phyloP scores from a whole-genome alignment of 2,888 invertebrate species.

The Zaprionus lineosus region DNA sequence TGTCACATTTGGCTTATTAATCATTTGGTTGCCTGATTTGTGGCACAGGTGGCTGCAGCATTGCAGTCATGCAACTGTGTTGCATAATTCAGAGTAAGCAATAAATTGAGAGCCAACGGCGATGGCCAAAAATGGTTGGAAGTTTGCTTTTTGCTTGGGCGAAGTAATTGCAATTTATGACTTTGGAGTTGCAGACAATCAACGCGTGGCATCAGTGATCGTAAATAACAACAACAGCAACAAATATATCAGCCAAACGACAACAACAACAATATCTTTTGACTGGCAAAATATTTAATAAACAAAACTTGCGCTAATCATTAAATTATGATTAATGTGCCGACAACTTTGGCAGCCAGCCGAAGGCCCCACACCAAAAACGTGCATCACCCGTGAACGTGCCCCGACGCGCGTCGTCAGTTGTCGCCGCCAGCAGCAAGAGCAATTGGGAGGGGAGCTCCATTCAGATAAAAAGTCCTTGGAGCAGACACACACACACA shows the following conservation, averaged over 20 bases:
- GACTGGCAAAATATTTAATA: conserved; percentile 54
- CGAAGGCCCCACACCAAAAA: conserved; percentile 38
- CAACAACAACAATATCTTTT: background rate
- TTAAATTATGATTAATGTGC: conserved; percentile 78
- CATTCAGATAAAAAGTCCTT: too few relatives aligned
- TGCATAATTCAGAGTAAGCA: background rate
- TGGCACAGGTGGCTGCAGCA: background rate
- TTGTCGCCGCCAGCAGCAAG: conserved; percentile 2
- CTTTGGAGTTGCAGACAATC: conserved; percentile 25
- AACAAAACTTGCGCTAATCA: conserved; percentile 77
- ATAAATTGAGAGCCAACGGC: conserved; percentile 30
- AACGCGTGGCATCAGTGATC: conserved; percentile 47
- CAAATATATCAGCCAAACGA: background rate
- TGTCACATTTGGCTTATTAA: background rate
- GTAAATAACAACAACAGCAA: conserved; percentile 44
- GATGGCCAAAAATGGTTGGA: conserved; percentile 34
- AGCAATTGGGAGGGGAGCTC: background rate
- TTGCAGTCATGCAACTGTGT: background rate
- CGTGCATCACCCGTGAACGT: conserved; percentile 32
- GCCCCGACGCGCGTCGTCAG: conserved; percentile 27
- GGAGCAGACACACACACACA: conserved; percentile 3
- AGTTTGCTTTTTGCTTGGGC: conserved; percentile 25
- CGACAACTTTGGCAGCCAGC: conserved; percentile 60
- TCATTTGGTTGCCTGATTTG: conserved; percentile 1
- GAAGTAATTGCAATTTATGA: conserved; percentile 60